Conservation (phyloP, 2,113 vertebrate species). For the Pedionomus torquatus region DNA sequence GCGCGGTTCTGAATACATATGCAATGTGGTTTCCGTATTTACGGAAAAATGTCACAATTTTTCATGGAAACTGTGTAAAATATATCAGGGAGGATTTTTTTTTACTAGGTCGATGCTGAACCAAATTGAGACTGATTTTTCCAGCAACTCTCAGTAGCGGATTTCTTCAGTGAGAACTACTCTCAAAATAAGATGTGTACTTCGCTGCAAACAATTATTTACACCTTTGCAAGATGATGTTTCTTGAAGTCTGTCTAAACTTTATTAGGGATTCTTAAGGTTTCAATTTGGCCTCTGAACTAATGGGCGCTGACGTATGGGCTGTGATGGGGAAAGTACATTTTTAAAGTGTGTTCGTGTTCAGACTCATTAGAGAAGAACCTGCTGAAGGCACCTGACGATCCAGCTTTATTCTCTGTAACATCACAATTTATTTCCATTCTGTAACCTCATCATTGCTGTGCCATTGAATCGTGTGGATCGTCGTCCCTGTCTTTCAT, state of each 20-base stretch:
- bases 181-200: not conserved
- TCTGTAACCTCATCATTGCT: not conserved
- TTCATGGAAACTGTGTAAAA: not conserved
- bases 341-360: not conserved
- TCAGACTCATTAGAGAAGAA: not conserved
- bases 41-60: not conserved
- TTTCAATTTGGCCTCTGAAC: not conserved
- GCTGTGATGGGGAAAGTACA: not conserved
- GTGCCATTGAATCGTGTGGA: not conserved
- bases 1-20: not conserved
- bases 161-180: not conserved
- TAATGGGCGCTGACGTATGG: rapidly evolving
- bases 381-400: not conserved
- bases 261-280: not conserved
- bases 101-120: not conserved
- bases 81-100: not conserved
- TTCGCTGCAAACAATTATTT: not conserved
- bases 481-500: not conserved
- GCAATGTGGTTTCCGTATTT: not conserved
- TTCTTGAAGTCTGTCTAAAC: not conserved
- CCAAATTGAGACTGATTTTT: not conserved
- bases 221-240: not conserved
- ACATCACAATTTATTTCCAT: not conserved
- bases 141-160: not conserved
- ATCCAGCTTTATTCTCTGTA: not conserved